Conservation (phyloP, 2,113 vertebrate species). For the Passer domesticus region DNA sequence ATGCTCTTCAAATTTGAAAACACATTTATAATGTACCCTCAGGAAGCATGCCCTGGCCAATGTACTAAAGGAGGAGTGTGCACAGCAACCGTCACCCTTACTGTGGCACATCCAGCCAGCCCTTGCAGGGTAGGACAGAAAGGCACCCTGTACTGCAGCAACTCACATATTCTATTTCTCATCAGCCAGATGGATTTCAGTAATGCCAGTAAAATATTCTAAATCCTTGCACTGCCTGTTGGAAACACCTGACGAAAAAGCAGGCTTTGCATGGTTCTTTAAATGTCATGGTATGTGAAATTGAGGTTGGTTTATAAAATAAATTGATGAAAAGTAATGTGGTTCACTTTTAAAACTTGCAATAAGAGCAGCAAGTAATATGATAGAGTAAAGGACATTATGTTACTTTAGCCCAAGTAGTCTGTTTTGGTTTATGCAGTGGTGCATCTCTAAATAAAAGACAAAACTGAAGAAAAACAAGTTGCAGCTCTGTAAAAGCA, state of each 20-base stretch:
- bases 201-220: not conserved
- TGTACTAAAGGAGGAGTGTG: not conserved
- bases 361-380: not conserved
- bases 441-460: accelerated
- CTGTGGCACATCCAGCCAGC: not conserved
- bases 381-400: not conserved
- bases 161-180: not conserved
- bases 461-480: not conserved
- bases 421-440: not conserved
- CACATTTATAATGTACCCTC: not conserved
- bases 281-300: not conserved
- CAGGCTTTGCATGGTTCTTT: not conserved
- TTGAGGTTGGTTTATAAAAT: not conserved
- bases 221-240: not conserved
- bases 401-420: not conserved
- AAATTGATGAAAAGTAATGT: not conserved
- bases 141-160: not conserved
- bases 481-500: not conserved
- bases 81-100: not conserved
- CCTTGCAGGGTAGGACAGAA: not conserved
- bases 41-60: not conserved
- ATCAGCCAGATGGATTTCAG: not conserved
- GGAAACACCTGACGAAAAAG: not conserved
- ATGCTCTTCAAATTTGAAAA: not conserved
- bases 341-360: not conserved